These are phyloP conservation scores for Frieseomelitta varia DNA, from an alignment of 1,140 invertebrate species.

Conservation along the genomic window DNA sequence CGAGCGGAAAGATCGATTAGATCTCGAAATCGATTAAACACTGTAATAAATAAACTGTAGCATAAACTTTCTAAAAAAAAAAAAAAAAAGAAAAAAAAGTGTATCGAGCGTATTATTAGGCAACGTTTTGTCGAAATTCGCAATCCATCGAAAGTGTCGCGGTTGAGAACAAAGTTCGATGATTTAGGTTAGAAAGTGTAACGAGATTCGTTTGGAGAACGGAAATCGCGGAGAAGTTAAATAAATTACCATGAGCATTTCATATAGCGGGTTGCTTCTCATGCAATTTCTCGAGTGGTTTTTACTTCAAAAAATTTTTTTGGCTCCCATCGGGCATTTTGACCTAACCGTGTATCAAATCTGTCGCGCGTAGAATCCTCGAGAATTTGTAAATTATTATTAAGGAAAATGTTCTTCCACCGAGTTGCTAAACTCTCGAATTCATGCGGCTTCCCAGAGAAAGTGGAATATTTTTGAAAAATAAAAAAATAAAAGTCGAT, in stretches of 20 bases:
- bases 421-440: no score
- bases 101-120: not conserved
- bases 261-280: no score
- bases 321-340: not conserved
- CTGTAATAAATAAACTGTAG: not conserved
- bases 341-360: not conserved
- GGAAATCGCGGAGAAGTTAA: constrained; percentile 15
- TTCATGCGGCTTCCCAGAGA: no score
- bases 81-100: no score
- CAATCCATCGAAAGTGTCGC: not conserved
- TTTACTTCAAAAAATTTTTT: not conserved
- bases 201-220: constrained; percentile 16
- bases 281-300: not conserved
- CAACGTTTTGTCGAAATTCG: not conserved
- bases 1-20: not conserved
- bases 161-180: constrained; percentile 5
- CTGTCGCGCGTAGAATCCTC: not conserved
- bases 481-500: no score
- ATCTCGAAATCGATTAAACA: not conserved
- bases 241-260: constrained; percentile 22
- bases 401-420: no score
- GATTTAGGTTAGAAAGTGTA: constrained; percentile 46
- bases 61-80: not conserved
- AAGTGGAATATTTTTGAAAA: no score
- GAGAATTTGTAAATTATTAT: not conserved